Evolutionary conservation across 2,888 invertebrate species (phyloP).

Genomic region (Myopa tessellatipennis): DNA sequence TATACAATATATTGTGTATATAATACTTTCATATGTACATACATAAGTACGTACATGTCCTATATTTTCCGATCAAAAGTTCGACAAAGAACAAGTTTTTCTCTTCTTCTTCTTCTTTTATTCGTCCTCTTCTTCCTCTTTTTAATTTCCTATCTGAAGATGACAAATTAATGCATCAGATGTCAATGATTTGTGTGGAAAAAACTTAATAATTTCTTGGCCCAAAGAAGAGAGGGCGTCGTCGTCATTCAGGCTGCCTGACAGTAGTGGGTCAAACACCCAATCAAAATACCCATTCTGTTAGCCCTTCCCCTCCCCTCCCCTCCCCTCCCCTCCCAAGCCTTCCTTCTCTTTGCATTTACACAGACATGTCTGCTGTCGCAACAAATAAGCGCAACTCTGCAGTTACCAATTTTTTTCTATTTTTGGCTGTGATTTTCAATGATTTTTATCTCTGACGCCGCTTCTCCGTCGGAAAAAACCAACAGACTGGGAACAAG

Average conservation of each 20-base stretch:
- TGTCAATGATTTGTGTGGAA: conserved; percentile 26
- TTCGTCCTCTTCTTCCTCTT: background rate
- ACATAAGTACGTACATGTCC: no score
- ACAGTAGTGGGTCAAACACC: conserved; percentile 14
- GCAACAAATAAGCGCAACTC: conserved; percentile 27
- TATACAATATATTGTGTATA: no score
- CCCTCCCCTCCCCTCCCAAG: background rate
- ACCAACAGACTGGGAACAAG: background rate
- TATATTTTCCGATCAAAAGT: no score
- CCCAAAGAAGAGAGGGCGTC: conserved; percentile 16
- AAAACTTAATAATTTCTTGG: conserved; percentile 37
- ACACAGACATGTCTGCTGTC: background rate
- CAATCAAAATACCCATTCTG: conserved; percentile 12
- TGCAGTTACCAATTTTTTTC: conserved; percentile 21
- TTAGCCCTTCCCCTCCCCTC: no score
- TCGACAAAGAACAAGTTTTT: no score
- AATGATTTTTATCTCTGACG: conserved; percentile 21
- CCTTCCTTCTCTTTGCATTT: background rate
- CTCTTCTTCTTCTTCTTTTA: background rate
- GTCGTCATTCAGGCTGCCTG: background rate
- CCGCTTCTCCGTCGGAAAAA: background rate
- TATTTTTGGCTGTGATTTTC: conserved; percentile 24
- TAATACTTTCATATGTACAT: no score
- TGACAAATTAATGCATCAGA: conserved; percentile 36
- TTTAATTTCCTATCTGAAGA: conserved; percentile 17